Evolutionary conservation across 2,888 invertebrate genomes (phyloP).

Genomic region (Halictus quadricinctus): DNA sequence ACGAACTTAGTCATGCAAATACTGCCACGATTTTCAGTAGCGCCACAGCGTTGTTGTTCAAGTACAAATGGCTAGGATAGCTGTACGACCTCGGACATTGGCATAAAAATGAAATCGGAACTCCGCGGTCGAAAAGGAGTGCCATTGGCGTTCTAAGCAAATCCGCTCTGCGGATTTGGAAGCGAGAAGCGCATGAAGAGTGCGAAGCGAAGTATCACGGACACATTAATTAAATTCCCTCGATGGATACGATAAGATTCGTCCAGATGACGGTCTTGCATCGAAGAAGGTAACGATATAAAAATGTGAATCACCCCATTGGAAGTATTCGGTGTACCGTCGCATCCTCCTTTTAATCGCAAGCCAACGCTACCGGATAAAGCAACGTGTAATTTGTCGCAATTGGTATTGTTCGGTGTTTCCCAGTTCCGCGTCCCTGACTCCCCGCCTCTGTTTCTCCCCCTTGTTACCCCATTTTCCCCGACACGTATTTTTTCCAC

Average conservation of each 20-base stretch:
- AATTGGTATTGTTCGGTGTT: slow-evolving; percentile 57
- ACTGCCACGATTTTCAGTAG: no score
- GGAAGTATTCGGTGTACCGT: slow-evolving; percentile 18
- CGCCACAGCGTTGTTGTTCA: neutral
- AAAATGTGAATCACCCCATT: slow-evolving; percentile 25
- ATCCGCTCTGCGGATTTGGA: neutral
- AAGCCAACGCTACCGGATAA: slow-evolving; percentile 38
- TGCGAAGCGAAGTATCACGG: neutral
- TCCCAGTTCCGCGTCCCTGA: slow-evolving; percentile 29
- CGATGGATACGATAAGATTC: slow-evolving; percentile 8
- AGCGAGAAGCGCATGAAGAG: neutral
- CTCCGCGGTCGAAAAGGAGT: neutral
- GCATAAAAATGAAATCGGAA: neutral
- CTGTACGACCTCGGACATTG: neutral
- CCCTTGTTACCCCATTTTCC: slow-evolving; percentile 13
- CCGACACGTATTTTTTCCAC: slow-evolving; percentile 17
- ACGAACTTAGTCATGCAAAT: no score
- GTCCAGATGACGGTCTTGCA: neutral
- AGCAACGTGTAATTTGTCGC: slow-evolving; percentile 60
- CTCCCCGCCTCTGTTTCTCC: neutral
- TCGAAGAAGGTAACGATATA: neutral
- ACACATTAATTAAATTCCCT: slow-evolving; percentile 38
- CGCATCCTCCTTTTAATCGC: slow-evolving; percentile 42
- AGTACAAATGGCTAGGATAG: neutral
- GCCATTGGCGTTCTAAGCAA: neutral